Evolutionary conservation across 1,140 invertebrate genomes (phyloP), one percentile per base, ranked within the genome.

Genomic region (Drosophila yakuba): DNA sequence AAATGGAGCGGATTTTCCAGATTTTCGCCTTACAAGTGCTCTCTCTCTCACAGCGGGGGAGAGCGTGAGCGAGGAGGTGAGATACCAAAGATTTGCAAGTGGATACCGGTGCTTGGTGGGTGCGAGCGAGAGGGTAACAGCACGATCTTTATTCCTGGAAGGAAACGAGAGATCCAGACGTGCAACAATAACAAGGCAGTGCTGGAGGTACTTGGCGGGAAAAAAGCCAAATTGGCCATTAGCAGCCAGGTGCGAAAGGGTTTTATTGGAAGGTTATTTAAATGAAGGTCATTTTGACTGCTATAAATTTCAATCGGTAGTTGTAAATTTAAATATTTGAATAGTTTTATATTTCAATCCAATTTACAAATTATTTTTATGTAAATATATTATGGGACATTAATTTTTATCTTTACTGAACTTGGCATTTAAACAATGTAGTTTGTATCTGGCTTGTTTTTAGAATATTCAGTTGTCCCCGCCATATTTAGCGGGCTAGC

Each of bases 131-230:
- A 68, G 36, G n/a, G 66, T 25, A 44, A 39, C 25, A 63, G 50
- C 36, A 28, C 11, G 41, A 74, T 76, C 63, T 55, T 36, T 28
- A 47, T 86, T 86, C 82, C 68, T 48, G 25, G 82, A 88, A 86
- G 11, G 47, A 72, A 86, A 43, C 55, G 35, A 76, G 61, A 86
- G 48, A 75, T 60, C 20, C 35, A 74, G 35, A 47, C 43, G 17
- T 39, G 14, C 32, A 36, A 23, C 14, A 32, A 68, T 38, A 44
- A 47, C 35, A 25, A 25, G 0, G 43, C 20, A 64, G 83, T 62
- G 79, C 2, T 71, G 82, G 11, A 15, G 43, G 5, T 0, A 8
- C 2, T 43, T 5, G 36, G 15, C 39, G 8, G 28, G 1, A 58
- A 75, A 66, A 52, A 15, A 36, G 51, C 69, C 44, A 57, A 32